phyloP scores from a whole-genome alignment of 1,140 invertebrate genomes.

The Drosophila lacteicornis region DNA sequence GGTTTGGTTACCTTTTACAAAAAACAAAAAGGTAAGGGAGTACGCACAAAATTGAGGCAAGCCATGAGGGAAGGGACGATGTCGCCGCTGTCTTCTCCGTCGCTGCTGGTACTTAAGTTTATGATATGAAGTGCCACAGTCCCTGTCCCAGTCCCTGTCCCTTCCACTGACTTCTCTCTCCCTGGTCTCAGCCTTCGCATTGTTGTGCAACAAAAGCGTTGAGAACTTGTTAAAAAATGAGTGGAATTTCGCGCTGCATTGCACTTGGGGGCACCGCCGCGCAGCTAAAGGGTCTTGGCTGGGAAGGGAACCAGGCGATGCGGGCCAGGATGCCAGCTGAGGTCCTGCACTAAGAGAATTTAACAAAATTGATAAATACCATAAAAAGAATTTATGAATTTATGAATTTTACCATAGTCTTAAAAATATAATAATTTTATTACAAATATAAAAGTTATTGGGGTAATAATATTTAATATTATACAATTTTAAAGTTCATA shows the following conservation, averaged over 20 bases:
- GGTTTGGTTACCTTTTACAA: constrained; percentile 20
- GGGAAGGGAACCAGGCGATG: constrained; percentile 21
- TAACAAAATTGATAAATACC: too few relatives aligned
- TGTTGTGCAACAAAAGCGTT: constrained; percentile 78
- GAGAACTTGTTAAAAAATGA: constrained; percentile 82
- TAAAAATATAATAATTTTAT: too few relatives aligned
- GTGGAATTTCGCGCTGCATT: constrained; percentile 81
- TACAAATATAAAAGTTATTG: too few relatives aligned
- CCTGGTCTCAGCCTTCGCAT: constrained; percentile 64
- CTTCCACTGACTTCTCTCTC: constrained; percentile 18
- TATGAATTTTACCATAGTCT: too few relatives aligned
- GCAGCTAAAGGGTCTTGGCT: constrained; percentile 23
- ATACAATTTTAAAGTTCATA: neutral
- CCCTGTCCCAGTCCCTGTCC: constrained; percentile 3
- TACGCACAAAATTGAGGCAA: constrained; percentile 20
- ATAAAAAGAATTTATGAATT: too few relatives aligned
- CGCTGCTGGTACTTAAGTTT: constrained; percentile 54
- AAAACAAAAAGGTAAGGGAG: constrained; percentile 30
- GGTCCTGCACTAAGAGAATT: constrained; percentile 18
- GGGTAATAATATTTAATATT: neutral
- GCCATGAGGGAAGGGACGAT: constrained; percentile 28
- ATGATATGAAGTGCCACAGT: constrained; percentile 63
- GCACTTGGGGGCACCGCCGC: constrained; percentile 59
- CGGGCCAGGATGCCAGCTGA: constrained; percentile 30
- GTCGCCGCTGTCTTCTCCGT: constrained; percentile 25